phyloP scores from a whole-genome alignment of 1,140 invertebrate genomes.

The Drosophila novamexicana region DNA sequence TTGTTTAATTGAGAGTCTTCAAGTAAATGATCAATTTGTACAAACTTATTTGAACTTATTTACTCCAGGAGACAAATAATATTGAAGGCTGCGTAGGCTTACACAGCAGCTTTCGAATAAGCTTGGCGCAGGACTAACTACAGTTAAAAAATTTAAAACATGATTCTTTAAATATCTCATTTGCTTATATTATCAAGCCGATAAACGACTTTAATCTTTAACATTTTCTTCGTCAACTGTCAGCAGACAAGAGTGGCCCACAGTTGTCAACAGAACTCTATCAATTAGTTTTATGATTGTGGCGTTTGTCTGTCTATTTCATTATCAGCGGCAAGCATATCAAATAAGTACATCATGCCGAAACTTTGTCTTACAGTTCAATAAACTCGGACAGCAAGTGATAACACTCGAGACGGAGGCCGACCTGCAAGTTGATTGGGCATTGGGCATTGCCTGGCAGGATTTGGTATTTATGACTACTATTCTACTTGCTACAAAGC shows the following conservation, averaged over 20 bases:
- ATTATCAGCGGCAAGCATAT: constrained; percentile 17
- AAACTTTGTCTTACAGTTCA: constrained; percentile 36
- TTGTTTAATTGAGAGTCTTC: too few relatives aligned
- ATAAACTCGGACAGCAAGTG: constrained; percentile 15
- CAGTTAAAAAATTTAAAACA: too few relatives aligned
- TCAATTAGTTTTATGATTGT: constrained; percentile 2
- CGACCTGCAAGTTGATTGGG: constrained; percentile 9
- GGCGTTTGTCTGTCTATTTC: neutral
- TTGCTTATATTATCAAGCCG: too few relatives aligned
- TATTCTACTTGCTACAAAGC: constrained; percentile 76
- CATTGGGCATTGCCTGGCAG: constrained; percentile 50
- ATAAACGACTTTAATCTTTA: neutral
- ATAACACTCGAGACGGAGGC: neutral
- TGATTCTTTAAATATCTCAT: too few relatives aligned
- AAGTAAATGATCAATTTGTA: too few relatives aligned
- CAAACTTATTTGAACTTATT: too few relatives aligned
- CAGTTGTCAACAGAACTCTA: neutral
- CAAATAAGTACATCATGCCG: constrained; percentile 8
- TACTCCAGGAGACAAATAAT: too few relatives aligned
- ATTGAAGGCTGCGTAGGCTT: too few relatives aligned
- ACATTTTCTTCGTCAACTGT: neutral
- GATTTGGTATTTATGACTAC: constrained; percentile 83
- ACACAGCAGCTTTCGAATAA: too few relatives aligned
- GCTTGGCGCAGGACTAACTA: too few relatives aligned
- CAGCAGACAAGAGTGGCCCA: neutral